A percentile compares a stretch with the other conserved stretches of the same genome.
Evolutionary conservation across 2,888 invertebrate species (phyloP).

Genomic region (Lasius fuliginosus): DNA sequence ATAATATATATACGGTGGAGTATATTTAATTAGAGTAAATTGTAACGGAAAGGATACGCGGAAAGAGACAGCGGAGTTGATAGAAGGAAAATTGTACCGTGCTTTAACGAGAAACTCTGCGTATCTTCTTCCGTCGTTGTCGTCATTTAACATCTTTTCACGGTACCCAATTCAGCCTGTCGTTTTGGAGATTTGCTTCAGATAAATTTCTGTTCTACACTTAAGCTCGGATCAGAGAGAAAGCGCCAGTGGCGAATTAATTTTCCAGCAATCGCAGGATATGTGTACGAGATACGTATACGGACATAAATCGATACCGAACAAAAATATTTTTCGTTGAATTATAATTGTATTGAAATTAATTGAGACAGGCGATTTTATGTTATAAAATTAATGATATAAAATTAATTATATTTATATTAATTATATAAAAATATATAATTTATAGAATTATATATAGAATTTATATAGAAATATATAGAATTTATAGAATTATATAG

Average conservation of each 20-base stretch:
- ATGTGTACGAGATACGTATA: not conserved
- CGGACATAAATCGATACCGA: not conserved
- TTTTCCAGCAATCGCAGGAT: not conserved
- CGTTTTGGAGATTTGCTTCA: not conserved
- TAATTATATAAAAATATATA: slow-evolving; percentile 2
- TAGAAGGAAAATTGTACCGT: slow-evolving; percentile 42
- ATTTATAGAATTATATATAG: not conserved
- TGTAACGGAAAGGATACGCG: slow-evolving; percentile 40
- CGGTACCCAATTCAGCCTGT: slow-evolving; percentile 21
- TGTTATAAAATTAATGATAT: not conserved
- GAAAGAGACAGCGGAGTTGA: not conserved
- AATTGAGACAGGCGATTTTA: not conserved
- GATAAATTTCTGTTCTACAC: slow-evolving; percentile 10
- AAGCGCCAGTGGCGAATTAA: slow-evolving; percentile 15
- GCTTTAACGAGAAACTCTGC: slow-evolving; percentile 30
- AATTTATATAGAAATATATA: not conserved
- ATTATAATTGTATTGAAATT: slow-evolving; percentile 17
- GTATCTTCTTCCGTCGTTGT: not conserved
- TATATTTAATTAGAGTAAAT: slow-evolving; percentile 40
- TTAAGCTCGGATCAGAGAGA: not conserved
- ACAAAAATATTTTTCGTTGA: not conserved
- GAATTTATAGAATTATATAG: not conserved
- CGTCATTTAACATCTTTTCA: slow-evolving; percentile 21
- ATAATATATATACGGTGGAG: slow-evolving; percentile 6
- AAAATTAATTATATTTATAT: not conserved